Conservation (phyloP, 1,140 invertebrate genomes). For the Druon quercuslanigerum region DNA sequence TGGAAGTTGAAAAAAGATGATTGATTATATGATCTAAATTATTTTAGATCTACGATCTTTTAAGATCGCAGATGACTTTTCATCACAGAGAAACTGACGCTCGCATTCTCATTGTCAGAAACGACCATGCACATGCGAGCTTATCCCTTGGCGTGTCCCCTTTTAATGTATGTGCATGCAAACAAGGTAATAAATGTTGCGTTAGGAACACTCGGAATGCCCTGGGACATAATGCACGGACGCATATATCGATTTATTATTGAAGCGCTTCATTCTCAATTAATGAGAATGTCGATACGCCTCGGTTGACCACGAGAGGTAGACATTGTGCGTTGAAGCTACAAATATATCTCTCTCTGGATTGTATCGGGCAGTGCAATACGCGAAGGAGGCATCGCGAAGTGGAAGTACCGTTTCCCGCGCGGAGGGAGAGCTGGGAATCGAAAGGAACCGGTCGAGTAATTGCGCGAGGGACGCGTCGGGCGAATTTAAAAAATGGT, state of each 20-base stretch:
- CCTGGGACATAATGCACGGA: slow-evolving; percentile 14
- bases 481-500: slow-evolving; percentile 40
- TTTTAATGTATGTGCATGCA: slow-evolving; percentile 5
- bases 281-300: slow-evolving; percentile 17
- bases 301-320: slow-evolving; percentile 4
- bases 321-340: too few relatives aligned
- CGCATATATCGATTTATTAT: slow-evolving; percentile 25
- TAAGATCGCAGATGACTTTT: too few relatives aligned
- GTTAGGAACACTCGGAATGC: background rate
- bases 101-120: too few relatives aligned
- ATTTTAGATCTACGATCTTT: too few relatives aligned
- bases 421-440: slow-evolving; percentile 34
- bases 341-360: slow-evolving; percentile 35
- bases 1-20: too few relatives aligned
- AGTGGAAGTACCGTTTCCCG: slow-evolving; percentile 54
- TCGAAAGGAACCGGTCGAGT: slow-evolving; percentile 59
- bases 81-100: too few relatives aligned
- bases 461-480: slow-evolving; percentile 47
- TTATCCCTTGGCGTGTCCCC: too few relatives aligned
- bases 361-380: slow-evolving; percentile 36
- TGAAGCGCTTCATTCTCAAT: slow-evolving; percentile 6
- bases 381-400: slow-evolving; percentile 37
- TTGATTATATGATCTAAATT: too few relatives aligned
- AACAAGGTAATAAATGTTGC: slow-evolving; percentile 21
- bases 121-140: too few relatives aligned